Evolutionary conservation across 2,888 invertebrate species (phyloP), one percentile per base, ranked within the genome.

Genomic region (Lepetodrilus schrolli): DNA sequence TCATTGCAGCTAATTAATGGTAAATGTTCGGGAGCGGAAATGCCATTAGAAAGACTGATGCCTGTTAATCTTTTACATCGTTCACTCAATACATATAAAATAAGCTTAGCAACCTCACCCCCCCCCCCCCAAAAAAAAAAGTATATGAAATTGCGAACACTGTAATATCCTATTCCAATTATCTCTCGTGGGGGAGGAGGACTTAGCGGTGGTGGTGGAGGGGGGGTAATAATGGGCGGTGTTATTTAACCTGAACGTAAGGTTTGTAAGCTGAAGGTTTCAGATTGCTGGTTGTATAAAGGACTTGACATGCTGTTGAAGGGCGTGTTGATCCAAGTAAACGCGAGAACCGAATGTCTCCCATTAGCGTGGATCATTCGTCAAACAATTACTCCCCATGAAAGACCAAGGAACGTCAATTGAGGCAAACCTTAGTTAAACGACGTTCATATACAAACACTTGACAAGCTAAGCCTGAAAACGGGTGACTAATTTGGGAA

Each of bases 361-460:
- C 58, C 58, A 58, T 58, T 58, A 58, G 58, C 30, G 30, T 30
- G 34, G 58, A 58, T 58, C 58, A 58, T 26, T 34, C 58, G 30
- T 58, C 58, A 58, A 58, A 58, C 58, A 58, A 58, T 58, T 58
- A 58, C 30, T 58, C 30, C 58, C 58, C 58, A 58, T 58, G 58
- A 58, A 58, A 58, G 58, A 58, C 58, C 30, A 30, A 58, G 58
- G 34, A 58, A 58, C 58, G 21, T 58, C 58, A 58, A 58, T 58
- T 58, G 58, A 58, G 58, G 58, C 58, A 58, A 58, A 58, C 58
- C 58, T 58, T 58, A 23, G 58, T 58, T 58, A 58, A 58, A 58
- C 58, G 58, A 58, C 58, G 58, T 58, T 58, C 58, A 17, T 58
- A 30, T 30, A 34, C 10, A 34, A 34, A 34, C 30, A 34, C 58